phyloP scores from a whole-genome alignment of 2,888 invertebrate genomes.

The Cheilosia vernalis region DNA sequence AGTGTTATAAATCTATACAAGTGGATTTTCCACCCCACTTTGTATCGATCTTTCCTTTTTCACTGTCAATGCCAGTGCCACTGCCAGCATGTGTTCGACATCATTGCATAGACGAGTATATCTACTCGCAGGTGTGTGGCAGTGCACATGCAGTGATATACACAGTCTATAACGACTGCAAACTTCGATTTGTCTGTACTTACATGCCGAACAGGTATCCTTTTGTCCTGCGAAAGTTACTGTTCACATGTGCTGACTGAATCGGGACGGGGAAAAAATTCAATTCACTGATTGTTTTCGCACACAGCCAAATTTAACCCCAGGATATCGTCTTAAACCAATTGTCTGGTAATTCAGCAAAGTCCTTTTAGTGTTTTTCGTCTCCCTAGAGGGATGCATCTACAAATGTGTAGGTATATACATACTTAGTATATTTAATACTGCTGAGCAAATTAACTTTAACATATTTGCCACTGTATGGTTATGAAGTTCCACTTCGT shows the following conservation, averaged over 20 bases:
- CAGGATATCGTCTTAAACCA: background rate
- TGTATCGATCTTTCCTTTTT: background rate
- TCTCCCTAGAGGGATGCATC: background rate
- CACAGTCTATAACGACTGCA: background rate
- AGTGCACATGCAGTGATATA: background rate
- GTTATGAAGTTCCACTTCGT: background rate
- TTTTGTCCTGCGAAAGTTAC: background rate
- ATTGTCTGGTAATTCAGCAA: conserved; percentile 9
- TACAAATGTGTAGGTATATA: too few relatives aligned
- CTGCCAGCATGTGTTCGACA: conserved; percentile 7
- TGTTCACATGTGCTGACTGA: background rate
- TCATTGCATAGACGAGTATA: background rate
- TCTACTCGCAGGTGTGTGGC: background rate
- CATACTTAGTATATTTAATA: background rate
- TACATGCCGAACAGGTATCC: conserved; percentile 7
- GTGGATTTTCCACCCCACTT: conserved; percentile 8
- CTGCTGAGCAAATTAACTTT: background rate
- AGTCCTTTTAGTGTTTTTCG: conserved; percentile 12
- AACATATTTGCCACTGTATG: background rate
- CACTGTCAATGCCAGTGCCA: background rate
- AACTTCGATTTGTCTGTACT: background rate
- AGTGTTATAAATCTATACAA: conserved; percentile 9
- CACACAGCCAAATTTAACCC: conserved; percentile 2
- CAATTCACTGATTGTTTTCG: conserved; percentile 11
- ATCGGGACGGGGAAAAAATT: background rate